Base-by-base conservation (phyloP, 2,113 vertebrate species). In the Notarius lentiginosus region DNA sequence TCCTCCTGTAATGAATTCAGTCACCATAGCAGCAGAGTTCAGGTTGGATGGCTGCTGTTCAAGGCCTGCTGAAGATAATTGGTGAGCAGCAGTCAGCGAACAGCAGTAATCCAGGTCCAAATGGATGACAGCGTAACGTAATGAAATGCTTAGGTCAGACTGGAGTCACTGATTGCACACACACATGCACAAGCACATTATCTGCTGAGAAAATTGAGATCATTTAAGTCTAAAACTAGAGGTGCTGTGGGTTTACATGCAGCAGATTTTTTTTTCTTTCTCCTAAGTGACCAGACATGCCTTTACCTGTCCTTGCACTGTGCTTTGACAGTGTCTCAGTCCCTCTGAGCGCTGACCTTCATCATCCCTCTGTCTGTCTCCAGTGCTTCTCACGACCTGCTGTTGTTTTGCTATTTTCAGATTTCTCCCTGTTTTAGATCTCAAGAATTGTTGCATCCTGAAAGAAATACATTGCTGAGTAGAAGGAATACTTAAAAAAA, bases 21-120 rank as follows among this genome's bases (percentile, higher is more conserved):
- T 84, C 79, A 24, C 66, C 30, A 73, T 61, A 76, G 56, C 85
- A 68, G 65, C 85, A 65, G 82, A 24, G 75, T 41, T 89, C 81
- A 55, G 75, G 75, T 51, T 27, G 17, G 63, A 30, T 63, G 56
- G 76, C 84, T 87, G 84, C 30, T 87, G 81, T 24, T 79, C 84
- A 53, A 73, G 73, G 65, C 75, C 87, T 56, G 86, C 60, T 87
- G 85, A 84, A 70, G 87, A 22, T 85, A 91, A 82, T 77, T 84
- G 91, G 88, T 85, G 81, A 92, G 92, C 89, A 79, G 41, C 84
- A 86, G 73, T 91, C 66, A 87, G 89, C 90, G 60, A 90, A 89
- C 82, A 89, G 87, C 68, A 87, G 84, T 90, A n/a, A 84, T 88
- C 75, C 92, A 34, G 53, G 72, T 89, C 73, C 75, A 75, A 86